A percentile compares a stretch with the other conserved stretches of the same genome.
Conservation (phyloP, 2,888 invertebrate species). For the Vanessa cardui region DNA sequence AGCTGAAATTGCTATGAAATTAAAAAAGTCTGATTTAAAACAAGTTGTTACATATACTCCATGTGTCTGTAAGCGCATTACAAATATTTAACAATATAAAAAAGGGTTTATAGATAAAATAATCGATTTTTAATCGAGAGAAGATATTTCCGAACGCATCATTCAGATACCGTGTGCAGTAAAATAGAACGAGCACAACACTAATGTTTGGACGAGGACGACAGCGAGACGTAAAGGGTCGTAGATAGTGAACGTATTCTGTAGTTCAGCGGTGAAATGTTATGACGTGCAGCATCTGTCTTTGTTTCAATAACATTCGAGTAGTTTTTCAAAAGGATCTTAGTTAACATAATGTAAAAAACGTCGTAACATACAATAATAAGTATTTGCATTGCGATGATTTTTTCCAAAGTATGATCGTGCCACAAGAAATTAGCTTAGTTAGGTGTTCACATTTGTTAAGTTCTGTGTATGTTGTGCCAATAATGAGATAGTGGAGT, state of each 20-base stretch:
- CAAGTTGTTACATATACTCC: conserved; percentile 51
- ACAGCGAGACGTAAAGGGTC: conserved; percentile 32
- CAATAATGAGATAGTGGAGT: conserved; percentile 83
- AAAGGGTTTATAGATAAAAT: not conserved
- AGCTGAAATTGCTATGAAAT: conserved; percentile 54
- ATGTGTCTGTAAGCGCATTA: conserved; percentile 55
- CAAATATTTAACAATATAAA: not conserved
- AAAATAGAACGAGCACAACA: conserved; percentile 18
- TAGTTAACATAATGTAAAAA: conserved; percentile 70
- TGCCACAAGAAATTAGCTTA: conserved; percentile 79
- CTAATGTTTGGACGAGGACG: conserved; percentile 31
- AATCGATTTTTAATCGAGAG: conserved; percentile 20
- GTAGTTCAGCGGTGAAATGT: conserved; percentile 69
- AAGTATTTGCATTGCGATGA: conserved; percentile 64
- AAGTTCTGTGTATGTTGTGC: conserved; percentile 81
- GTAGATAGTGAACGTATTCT: conserved; percentile 46
- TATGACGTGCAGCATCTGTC: conserved; percentile 81
- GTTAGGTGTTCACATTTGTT: conserved; percentile 78
- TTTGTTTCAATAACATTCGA: conserved; percentile 74
- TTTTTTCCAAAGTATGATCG: conserved; percentile 78
- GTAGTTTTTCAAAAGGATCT: conserved; percentile 57
- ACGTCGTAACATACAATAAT: conserved; percentile 52
- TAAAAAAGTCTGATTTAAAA: conserved; percentile 57
- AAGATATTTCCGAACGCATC: conserved; percentile 25
- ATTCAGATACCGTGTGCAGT: conserved; percentile 3